These are phyloP conservation scores for Amitus sp. DNA, from an alignment of 2,888 invertebrate species.

Conservation along the genomic window DNA sequence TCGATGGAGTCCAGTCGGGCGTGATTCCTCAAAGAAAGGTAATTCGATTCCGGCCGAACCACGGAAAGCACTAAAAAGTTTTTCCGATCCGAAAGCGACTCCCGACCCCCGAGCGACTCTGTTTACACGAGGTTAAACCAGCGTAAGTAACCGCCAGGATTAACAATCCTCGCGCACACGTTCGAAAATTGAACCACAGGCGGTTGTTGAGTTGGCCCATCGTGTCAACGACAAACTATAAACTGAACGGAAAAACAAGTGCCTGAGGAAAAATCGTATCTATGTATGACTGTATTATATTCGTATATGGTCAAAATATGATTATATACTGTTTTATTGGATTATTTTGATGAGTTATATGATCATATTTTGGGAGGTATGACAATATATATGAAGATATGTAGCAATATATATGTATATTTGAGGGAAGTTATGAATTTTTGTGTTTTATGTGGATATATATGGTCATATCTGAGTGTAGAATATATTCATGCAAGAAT, in stretches of 20 bases:
- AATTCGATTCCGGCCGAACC: conserved; percentile 40
- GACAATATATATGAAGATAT: too few relatives aligned
- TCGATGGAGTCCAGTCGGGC: conserved; percentile 33
- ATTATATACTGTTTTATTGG: too few relatives aligned
- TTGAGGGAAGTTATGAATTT: too few relatives aligned
- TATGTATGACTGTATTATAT: too few relatives aligned
- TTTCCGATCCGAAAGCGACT: conserved; percentile 36
- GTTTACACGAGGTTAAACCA: conserved; percentile 44
- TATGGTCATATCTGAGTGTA: too few relatives aligned
- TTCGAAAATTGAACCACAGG: too few relatives aligned
- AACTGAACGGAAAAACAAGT: conserved; percentile 37
- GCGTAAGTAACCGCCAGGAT: conserved; percentile 47
- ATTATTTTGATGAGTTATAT: too few relatives aligned
- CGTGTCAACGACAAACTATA: conserved; percentile 37
- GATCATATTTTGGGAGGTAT: too few relatives aligned
- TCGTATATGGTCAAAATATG: too few relatives aligned
- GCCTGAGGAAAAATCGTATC: not conserved
- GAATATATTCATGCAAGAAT: too few relatives aligned
- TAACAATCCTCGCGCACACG: conserved; percentile 46
- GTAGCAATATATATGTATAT: too few relatives aligned
- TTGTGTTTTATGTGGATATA: too few relatives aligned
- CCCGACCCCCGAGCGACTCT: conserved; percentile 20
- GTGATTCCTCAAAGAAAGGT: conserved; percentile 41
- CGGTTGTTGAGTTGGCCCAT: conserved; percentile 21
- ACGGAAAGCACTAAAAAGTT: conserved; percentile 44